Conservation (phyloP, 2,797 vertebrate genomes). For the Fistularia commersonii region DNA sequence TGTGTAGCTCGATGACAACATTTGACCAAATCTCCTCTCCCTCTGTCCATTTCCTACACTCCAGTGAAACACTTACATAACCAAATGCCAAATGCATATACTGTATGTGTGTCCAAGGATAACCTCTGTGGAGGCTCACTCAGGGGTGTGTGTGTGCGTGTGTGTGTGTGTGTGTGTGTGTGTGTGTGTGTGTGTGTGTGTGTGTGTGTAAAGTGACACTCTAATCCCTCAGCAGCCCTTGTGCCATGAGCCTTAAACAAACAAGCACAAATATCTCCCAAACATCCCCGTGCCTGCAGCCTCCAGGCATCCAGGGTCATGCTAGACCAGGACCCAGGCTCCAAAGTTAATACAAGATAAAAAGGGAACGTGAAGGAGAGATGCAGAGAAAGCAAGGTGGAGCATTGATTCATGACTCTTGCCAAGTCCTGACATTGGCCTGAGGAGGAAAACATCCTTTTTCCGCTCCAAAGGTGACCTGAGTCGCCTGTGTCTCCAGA, state of each 20-base stretch:
- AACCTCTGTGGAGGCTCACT: conserved; percentile 39
- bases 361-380: no score
- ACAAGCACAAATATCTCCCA: conserved; percentile 30
- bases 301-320: conserved; percentile 25
- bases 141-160: conserved; percentile 10
- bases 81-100: conserved; percentile 18
- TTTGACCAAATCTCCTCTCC: conserved; percentile 27
- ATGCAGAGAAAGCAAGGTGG: not conserved
- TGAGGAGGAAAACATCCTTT: not conserved
- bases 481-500: not conserved
- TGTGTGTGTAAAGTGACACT: conserved; percentile 37
- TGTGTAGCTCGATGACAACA: conserved; percentile 3
- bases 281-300: conserved; percentile 8
- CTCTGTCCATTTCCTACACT: conserved; percentile 20
- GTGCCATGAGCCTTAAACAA: conserved; percentile 51
- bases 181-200: conserved; percentile 16
- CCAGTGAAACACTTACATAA: conserved; percentile 46
- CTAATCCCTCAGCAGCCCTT: conserved; percentile 39
- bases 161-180: conserved; percentile 18
- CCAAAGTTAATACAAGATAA: conserved; percentile 4
- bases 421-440: conserved; percentile 2
- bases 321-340: conserved; percentile 17
- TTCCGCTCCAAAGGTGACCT: conserved; percentile 8
- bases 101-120: conserved; percentile 34
- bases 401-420: not conserved